These are phyloP conservation scores for Hassar affinis DNA, from an alignment of 2,113 vertebrate genomes.

Conservation along the genomic window DNA sequence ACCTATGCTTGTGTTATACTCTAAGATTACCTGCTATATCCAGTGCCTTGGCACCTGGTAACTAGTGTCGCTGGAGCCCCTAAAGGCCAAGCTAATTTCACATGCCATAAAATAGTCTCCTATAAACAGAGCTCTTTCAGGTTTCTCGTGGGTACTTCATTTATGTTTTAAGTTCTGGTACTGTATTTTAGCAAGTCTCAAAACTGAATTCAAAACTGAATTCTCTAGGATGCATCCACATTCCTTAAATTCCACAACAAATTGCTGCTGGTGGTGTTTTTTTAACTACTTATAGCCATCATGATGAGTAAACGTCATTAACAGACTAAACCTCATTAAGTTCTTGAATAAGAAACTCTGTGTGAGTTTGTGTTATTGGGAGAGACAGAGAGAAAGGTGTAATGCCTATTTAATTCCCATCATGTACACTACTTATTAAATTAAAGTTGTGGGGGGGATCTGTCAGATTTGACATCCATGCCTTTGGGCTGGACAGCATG, in stretches of 20 bases:
- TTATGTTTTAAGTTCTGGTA: neutral
- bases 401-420: constrained; percentile 99
- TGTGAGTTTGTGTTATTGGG: constrained; percentile 3
- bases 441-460: constrained; percentile 82
- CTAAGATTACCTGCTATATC: too few species aligned
- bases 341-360: constrained; percentile 5
- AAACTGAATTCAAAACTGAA: too few species aligned
- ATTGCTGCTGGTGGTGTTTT: neutral
- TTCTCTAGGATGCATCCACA: neutral
- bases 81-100: too few species aligned
- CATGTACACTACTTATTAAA: constrained; percentile 98
- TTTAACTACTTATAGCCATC: constrained; percentile 21
- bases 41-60: too few species aligned
- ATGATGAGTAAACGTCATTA: constrained; percentile 11
- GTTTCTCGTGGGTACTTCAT: too few species aligned
- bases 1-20: too few species aligned
- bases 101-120: too few species aligned
- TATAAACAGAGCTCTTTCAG: too few species aligned
- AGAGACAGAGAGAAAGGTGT: constrained; percentile 58
- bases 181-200: neutral
- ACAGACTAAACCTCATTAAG: constrained; percentile 23
- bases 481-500: constrained; percentile 89
- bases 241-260: constrained; percentile 18
- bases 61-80: too few species aligned
- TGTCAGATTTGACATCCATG: constrained; percentile 87